phyloP scores from a whole-genome alignment of 2,113 vertebrate genomes.

The Promerops cafer region DNA sequence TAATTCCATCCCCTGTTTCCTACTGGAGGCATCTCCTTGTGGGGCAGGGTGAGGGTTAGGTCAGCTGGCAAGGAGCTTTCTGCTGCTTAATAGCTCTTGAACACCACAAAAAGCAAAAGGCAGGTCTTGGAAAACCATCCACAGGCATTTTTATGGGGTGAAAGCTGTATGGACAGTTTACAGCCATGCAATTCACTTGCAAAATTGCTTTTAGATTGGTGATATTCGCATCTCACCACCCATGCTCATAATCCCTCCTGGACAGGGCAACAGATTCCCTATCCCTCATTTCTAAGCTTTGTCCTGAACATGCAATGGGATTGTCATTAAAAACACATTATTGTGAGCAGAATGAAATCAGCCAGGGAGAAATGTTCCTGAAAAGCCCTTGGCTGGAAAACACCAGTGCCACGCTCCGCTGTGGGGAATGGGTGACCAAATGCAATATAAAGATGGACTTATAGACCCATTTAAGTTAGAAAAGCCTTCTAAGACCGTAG shows the following conservation, averaged over 20 bases:
- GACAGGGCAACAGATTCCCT: neutral
- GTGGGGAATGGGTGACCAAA: neutral
- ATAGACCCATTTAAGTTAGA: neutral
- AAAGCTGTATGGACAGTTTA: neutral
- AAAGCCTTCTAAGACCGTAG: neutral
- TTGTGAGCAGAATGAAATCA: neutral
- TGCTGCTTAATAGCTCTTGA: neutral
- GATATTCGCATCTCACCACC: neutral
- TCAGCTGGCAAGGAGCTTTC: neutral
- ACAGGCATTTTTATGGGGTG: neutral
- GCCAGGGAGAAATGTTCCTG: neutral
- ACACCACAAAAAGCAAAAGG: neutral
- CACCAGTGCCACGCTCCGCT: rapidly evolving
- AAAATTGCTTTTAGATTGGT: neutral
- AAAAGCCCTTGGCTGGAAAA: neutral
- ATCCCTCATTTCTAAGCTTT: neutral
- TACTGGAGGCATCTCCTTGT: neutral
- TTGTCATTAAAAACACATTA: neutral
- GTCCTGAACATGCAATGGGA: rapidly evolving
- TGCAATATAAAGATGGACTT: rapidly evolving
- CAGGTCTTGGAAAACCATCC: neutral
- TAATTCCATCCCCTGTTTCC: neutral
- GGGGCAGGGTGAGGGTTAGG: neutral
- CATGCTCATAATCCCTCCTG: neutral
- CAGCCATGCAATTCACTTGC: neutral